phyloP scores from a whole-genome alignment of 2,797 vertebrate genomes.

The Mormyrus hasselquistii region DNA sequence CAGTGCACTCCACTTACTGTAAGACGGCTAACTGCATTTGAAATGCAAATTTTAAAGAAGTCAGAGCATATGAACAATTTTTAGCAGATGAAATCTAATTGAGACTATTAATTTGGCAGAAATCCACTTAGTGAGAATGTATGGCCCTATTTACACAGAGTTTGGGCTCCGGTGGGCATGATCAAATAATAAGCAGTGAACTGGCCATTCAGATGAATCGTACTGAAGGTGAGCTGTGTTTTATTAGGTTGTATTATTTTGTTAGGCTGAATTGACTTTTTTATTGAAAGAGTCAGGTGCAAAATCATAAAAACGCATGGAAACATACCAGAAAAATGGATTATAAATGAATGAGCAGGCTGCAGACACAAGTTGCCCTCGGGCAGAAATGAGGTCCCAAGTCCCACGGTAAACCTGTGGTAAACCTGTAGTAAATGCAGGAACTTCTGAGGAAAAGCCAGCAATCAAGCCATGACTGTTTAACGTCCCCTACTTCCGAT shows the following conservation, averaged over 20 bases:
- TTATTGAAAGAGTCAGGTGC: not conserved
- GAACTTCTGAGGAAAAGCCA: not conserved
- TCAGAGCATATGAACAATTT: conserved; percentile 45
- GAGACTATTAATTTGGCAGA: conserved; percentile 50
- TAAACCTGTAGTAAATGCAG: not conserved
- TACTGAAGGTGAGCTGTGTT: conserved; percentile 45
- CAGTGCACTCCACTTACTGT: conserved; percentile 29
- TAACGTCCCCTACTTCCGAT: not conserved
- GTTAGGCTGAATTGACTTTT: conserved; percentile 34
- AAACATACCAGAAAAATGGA: not conserved
- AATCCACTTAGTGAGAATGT: conserved; percentile 31
- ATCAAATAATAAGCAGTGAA: conserved; percentile 50
- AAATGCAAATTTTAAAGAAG: conserved; percentile 31
- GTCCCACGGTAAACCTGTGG: not conserved
- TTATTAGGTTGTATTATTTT: conserved; percentile 37
- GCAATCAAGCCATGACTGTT: not conserved
- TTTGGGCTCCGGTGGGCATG: conserved; percentile 43
- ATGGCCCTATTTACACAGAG: conserved; percentile 43
- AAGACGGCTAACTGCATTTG: conserved; percentile 41
- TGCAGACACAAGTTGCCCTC: not conserved
- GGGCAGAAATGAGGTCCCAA: not conserved
- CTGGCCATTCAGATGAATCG: conserved; percentile 27
- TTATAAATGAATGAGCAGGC: not conserved
- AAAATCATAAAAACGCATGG: conserved; percentile 10
- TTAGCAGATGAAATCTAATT: conserved; percentile 37